These are phyloP conservation scores for Drosophila busckii DNA, from an alignment of 1,140 invertebrate species.

Conservation along the genomic window DNA sequence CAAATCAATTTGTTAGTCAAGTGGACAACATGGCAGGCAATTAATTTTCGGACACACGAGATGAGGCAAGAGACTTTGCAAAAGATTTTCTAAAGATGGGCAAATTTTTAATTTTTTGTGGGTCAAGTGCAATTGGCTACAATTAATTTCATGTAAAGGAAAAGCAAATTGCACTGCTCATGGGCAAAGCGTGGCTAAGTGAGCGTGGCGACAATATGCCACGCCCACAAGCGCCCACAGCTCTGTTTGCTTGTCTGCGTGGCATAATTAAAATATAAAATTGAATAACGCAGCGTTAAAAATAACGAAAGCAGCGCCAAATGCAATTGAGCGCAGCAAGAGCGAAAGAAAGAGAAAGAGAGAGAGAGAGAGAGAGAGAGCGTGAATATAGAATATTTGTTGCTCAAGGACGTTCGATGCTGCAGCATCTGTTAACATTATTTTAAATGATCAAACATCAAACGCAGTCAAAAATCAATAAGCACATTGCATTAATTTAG, in stretches of 20 bases:
- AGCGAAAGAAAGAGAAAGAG: neutral
- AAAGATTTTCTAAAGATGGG: neutral
- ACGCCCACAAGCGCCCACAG: no score
- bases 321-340: conserved; percentile 21
- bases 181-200: conserved; percentile 38
- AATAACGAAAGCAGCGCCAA: conserved; percentile 43
- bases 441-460: conserved; percentile 24
- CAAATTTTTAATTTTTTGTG: conserved; percentile 38
- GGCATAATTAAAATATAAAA: conserved; percentile 48
- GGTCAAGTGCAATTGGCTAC: conserved; percentile 67
- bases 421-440: no score
- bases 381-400: no score
- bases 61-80: neutral
- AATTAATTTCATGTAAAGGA: conserved; percentile 69
- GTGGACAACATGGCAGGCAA: conserved; percentile 3
- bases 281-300: conserved; percentile 45
- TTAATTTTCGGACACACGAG: no score
- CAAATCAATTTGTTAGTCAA: conserved; percentile 23
- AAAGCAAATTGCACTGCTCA: conserved; percentile 43
- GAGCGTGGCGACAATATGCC: conserved; percentile 25
- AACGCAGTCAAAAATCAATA: conserved; percentile 25
- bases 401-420: no score
- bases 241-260: conserved; percentile 1
- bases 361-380: neutral
- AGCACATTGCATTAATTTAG: conserved; percentile 23